phyloP scores from a whole-genome alignment of 2,113 vertebrate genomes.

The Corythornis vintsioides region DNA sequence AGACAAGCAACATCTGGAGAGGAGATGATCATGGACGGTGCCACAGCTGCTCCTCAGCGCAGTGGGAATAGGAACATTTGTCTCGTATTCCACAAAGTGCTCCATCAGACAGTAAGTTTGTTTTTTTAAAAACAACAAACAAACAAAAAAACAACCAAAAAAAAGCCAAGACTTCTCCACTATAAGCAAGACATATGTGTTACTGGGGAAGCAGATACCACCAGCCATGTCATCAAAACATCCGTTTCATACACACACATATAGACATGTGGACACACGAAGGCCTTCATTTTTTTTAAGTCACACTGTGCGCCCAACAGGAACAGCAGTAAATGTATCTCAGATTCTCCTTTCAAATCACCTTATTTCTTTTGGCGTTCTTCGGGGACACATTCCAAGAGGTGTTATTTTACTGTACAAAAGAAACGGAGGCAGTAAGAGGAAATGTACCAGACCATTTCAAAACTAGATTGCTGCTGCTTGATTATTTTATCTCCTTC shows the following conservation, averaged over 20 bases:
- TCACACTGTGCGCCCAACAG: background rate
- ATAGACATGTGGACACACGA: background rate
- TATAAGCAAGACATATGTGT: background rate
- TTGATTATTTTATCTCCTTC: constrained; percentile 59
- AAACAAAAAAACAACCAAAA: background rate
- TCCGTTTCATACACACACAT: background rate
- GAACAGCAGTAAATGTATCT: constrained; percentile 13
- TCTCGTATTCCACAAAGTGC: background rate
- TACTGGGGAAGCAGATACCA: background rate
- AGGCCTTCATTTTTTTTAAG: background rate
- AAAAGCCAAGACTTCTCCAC: background rate
- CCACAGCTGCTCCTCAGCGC: background rate
- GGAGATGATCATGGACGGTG: background rate
- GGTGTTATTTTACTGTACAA: constrained; percentile 11
- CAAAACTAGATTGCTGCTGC: constrained; percentile 73
- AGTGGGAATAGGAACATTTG: background rate
- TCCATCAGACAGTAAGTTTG: background rate
- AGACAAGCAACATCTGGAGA: constrained; percentile 14
- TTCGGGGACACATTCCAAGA: constrained; percentile 1
- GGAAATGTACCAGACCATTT: constrained; percentile 66
- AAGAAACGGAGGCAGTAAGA: constrained; percentile 23
- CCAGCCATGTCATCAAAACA: background rate
- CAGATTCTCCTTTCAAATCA: constrained; percentile 7
- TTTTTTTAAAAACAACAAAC: too few species aligned
- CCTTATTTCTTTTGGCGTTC: constrained; percentile 17